Evolutionary conservation across 1,140 invertebrate genomes (phyloP).

Genomic region (Monochamus saltuarius): DNA sequence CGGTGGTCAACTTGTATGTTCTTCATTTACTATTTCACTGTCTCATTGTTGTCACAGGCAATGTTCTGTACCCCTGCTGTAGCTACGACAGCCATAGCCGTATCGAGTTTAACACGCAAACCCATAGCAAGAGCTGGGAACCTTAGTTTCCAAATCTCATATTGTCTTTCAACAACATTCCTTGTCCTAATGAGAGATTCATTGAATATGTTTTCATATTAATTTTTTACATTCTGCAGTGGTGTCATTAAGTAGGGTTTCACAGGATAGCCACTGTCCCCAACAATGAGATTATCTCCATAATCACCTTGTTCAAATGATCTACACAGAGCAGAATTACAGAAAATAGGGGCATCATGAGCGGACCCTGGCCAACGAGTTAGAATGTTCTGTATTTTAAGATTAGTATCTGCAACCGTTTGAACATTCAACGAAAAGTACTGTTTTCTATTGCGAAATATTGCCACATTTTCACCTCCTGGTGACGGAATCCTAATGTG

Average conservation of each 20-base stretch:
- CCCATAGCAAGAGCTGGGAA: no score
- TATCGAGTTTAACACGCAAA: no score
- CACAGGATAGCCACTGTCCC: background rate
- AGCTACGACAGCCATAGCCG: no score
- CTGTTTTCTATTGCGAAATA: slow-evolving; percentile 43
- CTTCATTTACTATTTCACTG: no score
- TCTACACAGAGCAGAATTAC: slow-evolving; percentile 23
- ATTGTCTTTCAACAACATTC: no score
- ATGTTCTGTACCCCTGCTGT: no score
- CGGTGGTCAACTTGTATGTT: no score
- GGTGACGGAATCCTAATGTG: no score
- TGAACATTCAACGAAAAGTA: slow-evolving; percentile 48
- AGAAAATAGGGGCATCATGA: slow-evolving; percentile 45
- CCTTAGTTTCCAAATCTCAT: no score
- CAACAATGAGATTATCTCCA: background rate
- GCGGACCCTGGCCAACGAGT: slow-evolving; percentile 44
- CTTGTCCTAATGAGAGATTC: no score
- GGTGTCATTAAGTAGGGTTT: background rate
- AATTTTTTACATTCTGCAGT: background rate
- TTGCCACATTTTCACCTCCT: slow-evolving; percentile 42
- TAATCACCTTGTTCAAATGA: background rate
- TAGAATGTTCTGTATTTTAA: slow-evolving; percentile 41
- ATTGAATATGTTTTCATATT: no score
- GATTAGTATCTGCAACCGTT: slow-evolving; percentile 35
- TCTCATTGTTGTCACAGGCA: no score